Conservation (phyloP, 2,888 invertebrate species). For the Tethea ocularis region DNA sequence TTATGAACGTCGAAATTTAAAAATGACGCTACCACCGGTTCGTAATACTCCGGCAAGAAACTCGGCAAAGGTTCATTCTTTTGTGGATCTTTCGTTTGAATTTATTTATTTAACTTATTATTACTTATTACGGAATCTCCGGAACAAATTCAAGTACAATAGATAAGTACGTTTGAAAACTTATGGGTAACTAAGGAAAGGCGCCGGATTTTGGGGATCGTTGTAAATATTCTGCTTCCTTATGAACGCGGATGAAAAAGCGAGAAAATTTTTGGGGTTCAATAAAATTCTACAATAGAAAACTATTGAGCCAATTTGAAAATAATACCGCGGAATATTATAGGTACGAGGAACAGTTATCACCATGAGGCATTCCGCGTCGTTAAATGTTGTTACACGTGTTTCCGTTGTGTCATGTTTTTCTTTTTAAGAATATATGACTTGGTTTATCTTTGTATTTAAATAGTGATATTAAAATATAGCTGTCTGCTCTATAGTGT, state of each 20-base stretch:
- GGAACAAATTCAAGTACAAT: too few relatives aligned
- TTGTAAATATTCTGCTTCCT: too few relatives aligned
- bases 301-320: slow-evolving; percentile 8
- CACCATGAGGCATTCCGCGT: slow-evolving; percentile 35
- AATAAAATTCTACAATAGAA: background rate
- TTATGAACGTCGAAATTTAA: too few relatives aligned
- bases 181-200: too few relatives aligned
- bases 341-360: slow-evolving; percentile 14
- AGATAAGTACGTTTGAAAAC: too few relatives aligned
- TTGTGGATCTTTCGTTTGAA: too few relatives aligned
- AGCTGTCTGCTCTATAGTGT: background rate
- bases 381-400: slow-evolving; percentile 38
- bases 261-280: background rate
- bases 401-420: slow-evolving; percentile 35
- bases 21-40: too few relatives aligned
- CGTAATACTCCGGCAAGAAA: too few relatives aligned
- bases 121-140: background rate
- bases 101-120: too few relatives aligned
- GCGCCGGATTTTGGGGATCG: too few relatives aligned
- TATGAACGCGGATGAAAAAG: background rate
- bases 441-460: slow-evolving; percentile 17
- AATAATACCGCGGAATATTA: slow-evolving; percentile 14
- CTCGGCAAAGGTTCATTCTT: too few relatives aligned
- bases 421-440: slow-evolving; percentile 23
- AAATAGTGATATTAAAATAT: slow-evolving; percentile 18